phyloP scores from a whole-genome alignment of 2,888 invertebrate genomes.

The Orthosia cruda region DNA sequence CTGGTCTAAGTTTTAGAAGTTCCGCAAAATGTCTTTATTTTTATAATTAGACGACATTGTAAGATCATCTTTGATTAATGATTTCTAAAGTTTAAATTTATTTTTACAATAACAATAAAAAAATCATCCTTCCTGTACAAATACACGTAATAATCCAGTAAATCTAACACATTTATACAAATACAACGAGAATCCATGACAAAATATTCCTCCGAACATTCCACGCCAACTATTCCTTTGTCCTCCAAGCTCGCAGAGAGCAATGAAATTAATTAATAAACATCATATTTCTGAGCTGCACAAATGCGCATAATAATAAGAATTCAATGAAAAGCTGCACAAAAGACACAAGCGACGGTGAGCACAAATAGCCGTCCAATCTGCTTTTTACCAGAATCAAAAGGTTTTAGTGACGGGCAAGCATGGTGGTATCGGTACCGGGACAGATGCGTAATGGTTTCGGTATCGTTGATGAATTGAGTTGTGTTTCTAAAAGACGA shows the following conservation, averaged over 20 bases:
- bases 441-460: not conserved
- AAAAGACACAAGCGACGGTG: slow-evolving; percentile 67
- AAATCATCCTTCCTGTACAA: not conserved
- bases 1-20: not conserved
- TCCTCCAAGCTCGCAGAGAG: slow-evolving; percentile 1
- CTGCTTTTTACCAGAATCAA: slow-evolving; percentile 69
- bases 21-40: not conserved
- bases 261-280: slow-evolving; percentile 61
- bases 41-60: not conserved
- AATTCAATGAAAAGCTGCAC: slow-evolving; percentile 70
- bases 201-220: slow-evolving; percentile 21
- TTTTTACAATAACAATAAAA: not conserved
- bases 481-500: too few relatives aligned
- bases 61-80: too few relatives aligned
- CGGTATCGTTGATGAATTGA: slow-evolving; percentile 1
- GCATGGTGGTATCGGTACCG: slow-evolving; percentile 7
- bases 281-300: slow-evolving; percentile 46
- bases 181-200: slow-evolving; percentile 8
- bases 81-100: not conserved
- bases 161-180: not conserved
- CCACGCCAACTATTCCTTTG: slow-evolving; percentile 34
- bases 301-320: slow-evolving; percentile 73
- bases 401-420: slow-evolving; percentile 63
- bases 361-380: slow-evolving; percentile 75
- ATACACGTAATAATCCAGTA: not conserved